phyloP scores from a whole-genome alignment of 2,113 vertebrate species.

The Castor canadensis region DNA sequence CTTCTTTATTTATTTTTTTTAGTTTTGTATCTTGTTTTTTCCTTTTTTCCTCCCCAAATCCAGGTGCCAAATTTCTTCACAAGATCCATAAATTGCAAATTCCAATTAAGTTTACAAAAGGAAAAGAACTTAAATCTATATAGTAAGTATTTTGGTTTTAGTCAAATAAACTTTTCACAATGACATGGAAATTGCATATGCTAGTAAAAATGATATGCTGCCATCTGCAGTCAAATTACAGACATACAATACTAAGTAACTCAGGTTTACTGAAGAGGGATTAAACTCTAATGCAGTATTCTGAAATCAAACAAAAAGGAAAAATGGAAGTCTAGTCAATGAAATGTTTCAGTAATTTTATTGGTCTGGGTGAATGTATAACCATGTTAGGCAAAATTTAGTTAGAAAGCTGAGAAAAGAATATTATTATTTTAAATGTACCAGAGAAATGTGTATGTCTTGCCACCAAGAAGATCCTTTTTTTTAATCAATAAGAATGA shows the following conservation, averaged over 20 bases:
- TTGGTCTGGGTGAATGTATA: constrained; percentile 58
- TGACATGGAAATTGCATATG: constrained; percentile 38
- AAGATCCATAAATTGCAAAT: constrained; percentile 60
- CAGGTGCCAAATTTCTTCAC: constrained; percentile 70
- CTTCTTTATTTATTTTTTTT: constrained; percentile 69
- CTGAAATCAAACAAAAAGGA: constrained; percentile 57
- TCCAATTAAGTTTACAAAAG: constrained; percentile 71
- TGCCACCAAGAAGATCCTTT: constrained; percentile 81
- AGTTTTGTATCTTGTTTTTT: constrained; percentile 65
- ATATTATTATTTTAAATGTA: constrained; percentile 50
- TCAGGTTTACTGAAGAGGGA: constrained; percentile 62
- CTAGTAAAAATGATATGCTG: constrained; percentile 71
- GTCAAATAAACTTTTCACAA: constrained; percentile 1
- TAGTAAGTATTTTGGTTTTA: constrained; percentile 53
- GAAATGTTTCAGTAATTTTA: constrained; percentile 66
- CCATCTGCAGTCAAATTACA: constrained; percentile 74
- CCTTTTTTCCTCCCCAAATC: constrained; percentile 56
- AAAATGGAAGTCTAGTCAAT: constrained; percentile 57
- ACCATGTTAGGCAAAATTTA: constrained; percentile 67
- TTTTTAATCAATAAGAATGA: constrained; percentile 71
- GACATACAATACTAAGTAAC: constrained; percentile 47
- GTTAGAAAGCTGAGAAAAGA: constrained; percentile 55
- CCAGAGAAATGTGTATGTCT: constrained; percentile 70
- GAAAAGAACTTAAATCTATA: constrained; percentile 43
- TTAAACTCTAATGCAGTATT: constrained; percentile 32